These are phyloP conservation scores for Ptychochromis oligacanthus DNA, from an alignment of 2,113 vertebrate genomes.

Conservation along the genomic window DNA sequence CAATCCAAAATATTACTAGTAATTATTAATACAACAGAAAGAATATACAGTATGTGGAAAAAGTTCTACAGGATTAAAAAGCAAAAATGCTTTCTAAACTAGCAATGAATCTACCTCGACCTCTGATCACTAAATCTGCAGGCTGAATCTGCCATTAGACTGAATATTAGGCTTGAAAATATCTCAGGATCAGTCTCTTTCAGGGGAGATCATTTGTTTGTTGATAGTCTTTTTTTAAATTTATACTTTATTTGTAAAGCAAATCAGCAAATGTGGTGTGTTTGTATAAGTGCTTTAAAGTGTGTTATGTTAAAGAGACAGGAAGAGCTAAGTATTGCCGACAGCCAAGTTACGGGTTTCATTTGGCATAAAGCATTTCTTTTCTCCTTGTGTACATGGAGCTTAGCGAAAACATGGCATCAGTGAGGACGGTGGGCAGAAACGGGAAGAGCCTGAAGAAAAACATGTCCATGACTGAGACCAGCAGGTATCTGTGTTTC, in stretches of 20 bases:
- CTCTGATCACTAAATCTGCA: not conserved
- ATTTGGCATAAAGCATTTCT: slow-evolving; percentile 57
- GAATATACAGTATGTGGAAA: no score
- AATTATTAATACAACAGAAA: not conserved
- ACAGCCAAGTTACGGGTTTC: not conserved
- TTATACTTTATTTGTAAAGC: not conserved
- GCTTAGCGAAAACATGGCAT: slow-evolving; percentile 62
- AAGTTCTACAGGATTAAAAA: not conserved
- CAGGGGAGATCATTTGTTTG: not conserved
- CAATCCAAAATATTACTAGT: not conserved
- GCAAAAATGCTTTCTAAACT: not conserved
- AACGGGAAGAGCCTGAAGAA: slow-evolving; percentile 63
- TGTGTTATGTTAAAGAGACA: not conserved
- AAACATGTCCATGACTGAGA: slow-evolving; percentile 24
- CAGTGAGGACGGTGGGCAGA: slow-evolving; percentile 55
- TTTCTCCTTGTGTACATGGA: slow-evolving; percentile 56
- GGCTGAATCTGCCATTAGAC: not conserved
- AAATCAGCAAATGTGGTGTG: not conserved
- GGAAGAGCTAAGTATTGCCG: not conserved
- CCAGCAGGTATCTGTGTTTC: slow-evolving; percentile 77
- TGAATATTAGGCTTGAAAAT: not conserved
- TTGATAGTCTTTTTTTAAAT: not conserved
- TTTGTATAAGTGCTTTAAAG: not conserved
- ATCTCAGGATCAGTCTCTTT: not conserved
- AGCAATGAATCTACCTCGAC: not conserved